Percentiles rank a stretch among this genome's conserved stretches.
phyloP scores from a whole-genome alignment of 1,140 invertebrate species.

The Epicauta chinensis region DNA sequence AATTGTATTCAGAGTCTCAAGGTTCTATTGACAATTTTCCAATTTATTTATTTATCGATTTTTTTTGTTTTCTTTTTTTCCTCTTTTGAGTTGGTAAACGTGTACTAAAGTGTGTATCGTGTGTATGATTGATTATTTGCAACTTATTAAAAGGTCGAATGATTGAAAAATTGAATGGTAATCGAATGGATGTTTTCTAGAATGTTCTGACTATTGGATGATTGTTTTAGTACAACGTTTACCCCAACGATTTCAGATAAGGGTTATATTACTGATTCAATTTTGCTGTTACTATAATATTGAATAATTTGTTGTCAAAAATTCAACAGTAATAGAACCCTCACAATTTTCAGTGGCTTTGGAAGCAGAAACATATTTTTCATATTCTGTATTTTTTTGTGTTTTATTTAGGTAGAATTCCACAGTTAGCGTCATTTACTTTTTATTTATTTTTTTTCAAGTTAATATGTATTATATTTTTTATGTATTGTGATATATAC shows the following conservation, averaged over 20 bases:
- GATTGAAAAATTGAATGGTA: conserved; percentile 27
- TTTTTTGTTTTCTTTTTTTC: too few species aligned
- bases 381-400: conserved; percentile 34
- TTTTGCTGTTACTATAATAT: conserved; percentile 4
- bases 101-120: conserved; percentile 29
- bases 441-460: conserved; percentile 22
- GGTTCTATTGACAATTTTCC: conserved; percentile 11
- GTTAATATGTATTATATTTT: conserved; percentile 26
- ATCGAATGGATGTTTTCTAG: too few species aligned
- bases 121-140: conserved; percentile 21
- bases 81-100: conserved; percentile 24
- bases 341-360: conserved; percentile 34
- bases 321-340: conserved; percentile 26
- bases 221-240: conserved; percentile 34
- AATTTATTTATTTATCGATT: conserved; percentile 2
- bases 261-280: conserved; percentile 26
- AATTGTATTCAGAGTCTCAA: too few species aligned
- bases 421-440: conserved; percentile 24
- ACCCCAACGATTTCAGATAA: conserved; percentile 29
- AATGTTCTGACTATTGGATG: conserved; percentile 4
- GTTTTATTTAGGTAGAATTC: conserved; percentile 38
- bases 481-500: conserved; percentile 19
- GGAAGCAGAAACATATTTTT: conserved; percentile 33
- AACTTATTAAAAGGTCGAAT: conserved; percentile 26
- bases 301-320: neutral